Base-by-base conservation (phyloP, 2,113 vertebrate species). In the Macheiramphus alcinus region DNA sequence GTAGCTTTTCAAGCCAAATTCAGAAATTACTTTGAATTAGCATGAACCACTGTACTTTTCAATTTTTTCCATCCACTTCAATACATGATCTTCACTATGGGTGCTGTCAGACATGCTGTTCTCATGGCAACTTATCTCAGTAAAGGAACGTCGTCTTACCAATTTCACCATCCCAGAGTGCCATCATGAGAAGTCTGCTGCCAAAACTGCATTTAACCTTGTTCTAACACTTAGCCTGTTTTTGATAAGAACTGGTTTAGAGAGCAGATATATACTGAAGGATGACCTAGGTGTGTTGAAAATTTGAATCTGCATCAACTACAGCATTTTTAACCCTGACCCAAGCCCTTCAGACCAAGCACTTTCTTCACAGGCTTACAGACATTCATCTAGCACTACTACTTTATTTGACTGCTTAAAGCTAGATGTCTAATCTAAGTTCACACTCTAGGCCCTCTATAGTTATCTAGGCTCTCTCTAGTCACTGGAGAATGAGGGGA, bases 81-180 rank as follows among this genome's bases (percentile, higher is more conserved):
- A 58, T 23, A 45, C 52, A 15, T 10, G 3, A 3, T 58, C 59
- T 72, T 79, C 38, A 26, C 23, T 29, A 1, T 3, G 26, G 5
- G 23, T 0, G 0, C 19, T 25, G 36, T 31, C 78, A 93, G 42
- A 81, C 17, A 38, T 12, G 15, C 11, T 56, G 23, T 16, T 86
- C 27, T 83, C 48, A 42, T 0, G 0, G 38, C 50, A 40, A 6
- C 16, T 29, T 17, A 22, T 4, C 19, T 43, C 3, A 1, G 27
- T 25, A 50, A 55, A 71, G 21, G 20, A 70, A 42, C 4, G 1
- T 55, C 65, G 11, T 34, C 63, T 66, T 8, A 36, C 11, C n/a
- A 14, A 6, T 66, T 12, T 25, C 73, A 72, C 29, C 14, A n/a
- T 36, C 32, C 21, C 36, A n/a, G 22, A 48, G 18, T 4, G 31